These are phyloP conservation scores for Pollenia griseotomentosa DNA, from an alignment of 2,888 invertebrate genomes.

Conservation along the genomic window DNA sequence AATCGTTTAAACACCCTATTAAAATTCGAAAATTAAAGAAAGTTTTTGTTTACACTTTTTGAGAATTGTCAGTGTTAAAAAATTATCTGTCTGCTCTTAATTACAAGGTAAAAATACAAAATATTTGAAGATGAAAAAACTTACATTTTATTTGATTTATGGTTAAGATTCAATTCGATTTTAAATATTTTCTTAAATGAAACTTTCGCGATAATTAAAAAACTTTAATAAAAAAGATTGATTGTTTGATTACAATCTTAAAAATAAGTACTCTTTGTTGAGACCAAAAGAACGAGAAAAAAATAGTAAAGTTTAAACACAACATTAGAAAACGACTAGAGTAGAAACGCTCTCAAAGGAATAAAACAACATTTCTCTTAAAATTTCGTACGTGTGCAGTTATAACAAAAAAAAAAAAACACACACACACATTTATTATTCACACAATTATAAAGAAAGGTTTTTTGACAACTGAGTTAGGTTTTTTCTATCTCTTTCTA, in stretches of 20 bases:
- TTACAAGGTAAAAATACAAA: constrained; percentile 32
- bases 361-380: not conserved
- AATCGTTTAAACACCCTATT: too few species aligned
- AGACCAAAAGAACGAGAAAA: too few species aligned
- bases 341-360: not conserved
- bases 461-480: too few species aligned
- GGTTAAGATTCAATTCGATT: constrained; percentile 3
- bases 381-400: not conserved
- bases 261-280: too few species aligned
- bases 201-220: constrained; percentile 31
- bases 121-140: not conserved
- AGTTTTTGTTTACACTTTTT: constrained; percentile 11
- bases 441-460: too few species aligned
- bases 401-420: too few species aligned
- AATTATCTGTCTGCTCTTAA: not conserved
- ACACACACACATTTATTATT: too few species aligned
- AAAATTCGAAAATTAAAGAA: constrained; percentile 55
- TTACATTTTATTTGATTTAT: constrained; percentile 3
- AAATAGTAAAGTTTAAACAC: too few species aligned
- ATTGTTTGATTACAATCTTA: not conserved
- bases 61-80: constrained; percentile 25
- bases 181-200: constrained; percentile 25
- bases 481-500: too few species aligned
- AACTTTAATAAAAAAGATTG: not conserved
- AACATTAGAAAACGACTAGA: too few species aligned